Evolutionary conservation across 2,797 vertebrate species (phyloP).

Genomic region (Sebastes jordani): DNA sequence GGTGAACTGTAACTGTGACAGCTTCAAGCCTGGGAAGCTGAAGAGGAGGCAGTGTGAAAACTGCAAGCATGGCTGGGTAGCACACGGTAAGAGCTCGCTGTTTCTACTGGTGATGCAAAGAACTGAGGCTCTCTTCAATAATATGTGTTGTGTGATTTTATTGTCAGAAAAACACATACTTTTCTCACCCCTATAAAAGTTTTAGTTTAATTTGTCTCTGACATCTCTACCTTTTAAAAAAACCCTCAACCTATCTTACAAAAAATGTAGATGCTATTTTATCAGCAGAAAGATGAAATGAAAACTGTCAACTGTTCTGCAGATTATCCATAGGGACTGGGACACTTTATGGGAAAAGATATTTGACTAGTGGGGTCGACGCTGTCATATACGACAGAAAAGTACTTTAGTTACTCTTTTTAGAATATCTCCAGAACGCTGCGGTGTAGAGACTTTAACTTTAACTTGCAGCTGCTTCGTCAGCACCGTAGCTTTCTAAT

Average conservation of each 20-base stretch:
- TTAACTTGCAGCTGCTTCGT: too few species aligned
- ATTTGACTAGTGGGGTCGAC: background rate
- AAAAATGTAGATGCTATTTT: background rate
- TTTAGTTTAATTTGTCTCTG: background rate
- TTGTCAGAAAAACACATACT: background rate
- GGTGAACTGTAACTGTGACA: conserved; percentile 92
- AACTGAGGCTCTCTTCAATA: background rate
- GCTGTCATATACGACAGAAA: too few species aligned
- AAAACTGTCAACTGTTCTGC: background rate
- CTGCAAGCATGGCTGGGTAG: conserved; percentile 97
- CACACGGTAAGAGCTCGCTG: conserved; percentile 87
- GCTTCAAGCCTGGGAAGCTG: conserved; percentile 95
- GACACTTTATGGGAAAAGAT: background rate
- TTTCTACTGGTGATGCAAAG: background rate
- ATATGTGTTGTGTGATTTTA: background rate
- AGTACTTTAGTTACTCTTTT: too few species aligned
- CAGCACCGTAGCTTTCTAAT: too few species aligned
- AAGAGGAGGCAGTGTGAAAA: conserved; percentile 94
- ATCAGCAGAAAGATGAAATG: background rate
- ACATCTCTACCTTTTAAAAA: background rate
- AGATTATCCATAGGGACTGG: background rate
- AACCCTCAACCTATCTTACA: background rate
- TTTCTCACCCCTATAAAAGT: background rate
- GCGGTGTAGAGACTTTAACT: too few species aligned
- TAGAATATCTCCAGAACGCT: too few species aligned